phyloP scores from a whole-genome alignment of 2,888 invertebrate species.

The Glyphotaelius pellucidus region DNA sequence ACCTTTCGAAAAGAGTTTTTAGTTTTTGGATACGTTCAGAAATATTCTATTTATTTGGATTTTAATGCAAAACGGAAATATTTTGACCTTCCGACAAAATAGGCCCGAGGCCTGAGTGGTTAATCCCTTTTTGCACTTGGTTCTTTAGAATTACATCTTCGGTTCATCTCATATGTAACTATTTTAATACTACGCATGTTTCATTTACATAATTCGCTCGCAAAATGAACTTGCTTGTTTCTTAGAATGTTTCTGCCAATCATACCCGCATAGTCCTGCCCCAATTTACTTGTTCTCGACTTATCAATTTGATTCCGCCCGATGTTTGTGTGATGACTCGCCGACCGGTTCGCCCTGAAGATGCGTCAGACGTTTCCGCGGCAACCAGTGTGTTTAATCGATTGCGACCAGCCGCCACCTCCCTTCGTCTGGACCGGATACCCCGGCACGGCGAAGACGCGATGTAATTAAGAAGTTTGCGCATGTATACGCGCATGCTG shows the following conservation, averaged over 20 bases:
- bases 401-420: neutral
- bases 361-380: slow-evolving; percentile 23
- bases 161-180: no score
- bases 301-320: neutral
- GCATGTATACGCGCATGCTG: neutral
- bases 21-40: no score
- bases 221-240: neutral
- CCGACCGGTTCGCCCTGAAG: neutral
- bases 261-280: neutral
- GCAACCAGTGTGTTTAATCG: neutral
- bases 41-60: no score
- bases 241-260: neutral
- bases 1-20: no score
- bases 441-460: neutral
- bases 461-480: neutral
- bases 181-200: no score
- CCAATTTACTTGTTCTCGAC: neutral
- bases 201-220: neutral
- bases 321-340: neutral
- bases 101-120: no score
- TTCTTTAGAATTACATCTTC: no score
- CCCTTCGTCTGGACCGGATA: neutral
- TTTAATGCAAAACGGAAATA: no score
- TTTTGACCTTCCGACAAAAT: no score
- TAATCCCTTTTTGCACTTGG: no score